Conservation (phyloP, 2,797 vertebrate genomes). For the Pelobates cultripes region DNA sequence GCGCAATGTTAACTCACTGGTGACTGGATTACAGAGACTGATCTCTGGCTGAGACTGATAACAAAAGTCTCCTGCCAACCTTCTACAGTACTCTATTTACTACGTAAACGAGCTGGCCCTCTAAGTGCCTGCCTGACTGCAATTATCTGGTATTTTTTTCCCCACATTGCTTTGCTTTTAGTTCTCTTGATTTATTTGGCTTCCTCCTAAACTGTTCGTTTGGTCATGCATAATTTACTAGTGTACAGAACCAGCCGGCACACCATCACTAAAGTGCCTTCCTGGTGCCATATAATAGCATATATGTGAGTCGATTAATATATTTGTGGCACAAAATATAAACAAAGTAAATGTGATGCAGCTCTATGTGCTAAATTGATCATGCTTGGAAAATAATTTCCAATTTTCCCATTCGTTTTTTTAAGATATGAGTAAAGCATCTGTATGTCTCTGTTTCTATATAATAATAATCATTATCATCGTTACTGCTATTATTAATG, state of each 20-base stretch:
- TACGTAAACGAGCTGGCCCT: neutral
- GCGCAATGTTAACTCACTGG: constrained; percentile 36
- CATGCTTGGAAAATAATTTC: neutral
- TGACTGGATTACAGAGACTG: neutral
- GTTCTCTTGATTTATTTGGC: constrained; percentile 25
- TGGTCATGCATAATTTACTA: constrained; percentile 33
- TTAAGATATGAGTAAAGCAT: too few species aligned
- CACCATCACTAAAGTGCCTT: constrained; percentile 8
- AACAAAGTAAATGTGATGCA: neutral
- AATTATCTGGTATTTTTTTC: neutral
- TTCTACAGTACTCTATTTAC: constrained; percentile 2
- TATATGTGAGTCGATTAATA: constrained; percentile 2
- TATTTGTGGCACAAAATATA: neutral
- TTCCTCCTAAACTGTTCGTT: constrained; percentile 6
- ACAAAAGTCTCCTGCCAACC: constrained; percentile 16
- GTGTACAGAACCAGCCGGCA: constrained; percentile 7
- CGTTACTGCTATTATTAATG: too few species aligned
- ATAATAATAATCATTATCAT: too few species aligned
- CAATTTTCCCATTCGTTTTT: too few species aligned
- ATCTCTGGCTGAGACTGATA: neutral
- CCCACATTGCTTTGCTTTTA: neutral
- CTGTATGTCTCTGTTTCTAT: too few species aligned
- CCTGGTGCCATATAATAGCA: constrained; percentile 3
- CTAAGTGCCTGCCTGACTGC: neutral
- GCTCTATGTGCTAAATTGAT: neutral